Conservation (phyloP, 2,797 vertebrate genomes). For the Sandelia bainsii region DNA sequence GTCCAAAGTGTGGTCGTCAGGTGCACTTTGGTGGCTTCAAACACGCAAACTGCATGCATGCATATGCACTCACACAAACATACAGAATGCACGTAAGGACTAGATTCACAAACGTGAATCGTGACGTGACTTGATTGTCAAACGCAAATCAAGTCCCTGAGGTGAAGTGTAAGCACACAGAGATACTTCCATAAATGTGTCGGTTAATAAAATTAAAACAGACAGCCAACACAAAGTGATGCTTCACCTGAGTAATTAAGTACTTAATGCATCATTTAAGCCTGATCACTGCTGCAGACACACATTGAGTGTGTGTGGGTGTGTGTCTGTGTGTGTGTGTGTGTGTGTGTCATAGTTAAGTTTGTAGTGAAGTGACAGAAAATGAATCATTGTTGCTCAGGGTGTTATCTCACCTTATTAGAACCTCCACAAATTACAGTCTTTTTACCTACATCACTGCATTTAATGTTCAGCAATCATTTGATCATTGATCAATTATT, state of each 20-base stretch:
- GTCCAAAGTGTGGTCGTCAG: constrained; percentile 51
- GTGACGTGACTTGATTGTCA: too few species aligned
- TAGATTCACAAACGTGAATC: constrained; percentile 1
- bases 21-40: constrained; percentile 39
- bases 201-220: constrained; percentile 72
- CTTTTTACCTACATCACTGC: not conserved
- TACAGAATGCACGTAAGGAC: constrained; percentile 10
- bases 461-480: constrained; percentile 5
- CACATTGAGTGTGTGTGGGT: constrained; percentile 23
- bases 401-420: constrained; percentile 31
- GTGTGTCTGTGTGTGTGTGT: constrained; percentile 18
- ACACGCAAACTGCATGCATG: not conserved
- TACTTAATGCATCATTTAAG: constrained; percentile 69
- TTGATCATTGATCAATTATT: constrained; percentile 13
- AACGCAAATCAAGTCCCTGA: constrained; percentile 45
- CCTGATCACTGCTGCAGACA: constrained; percentile 55
- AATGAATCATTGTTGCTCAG: constrained; percentile 36
- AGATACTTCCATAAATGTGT: constrained; percentile 60
- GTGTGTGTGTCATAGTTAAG: constrained; percentile 22
- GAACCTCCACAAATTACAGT: constrained; percentile 17
- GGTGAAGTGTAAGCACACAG: constrained; percentile 42
- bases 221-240: constrained; percentile 65
- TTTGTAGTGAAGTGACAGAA: constrained; percentile 44
- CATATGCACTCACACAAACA: not conserved
- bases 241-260: constrained; percentile 74